Evolutionary conservation across 2,888 invertebrate species (phyloP).

Genomic region (Tetrapedia diversipes): DNA sequence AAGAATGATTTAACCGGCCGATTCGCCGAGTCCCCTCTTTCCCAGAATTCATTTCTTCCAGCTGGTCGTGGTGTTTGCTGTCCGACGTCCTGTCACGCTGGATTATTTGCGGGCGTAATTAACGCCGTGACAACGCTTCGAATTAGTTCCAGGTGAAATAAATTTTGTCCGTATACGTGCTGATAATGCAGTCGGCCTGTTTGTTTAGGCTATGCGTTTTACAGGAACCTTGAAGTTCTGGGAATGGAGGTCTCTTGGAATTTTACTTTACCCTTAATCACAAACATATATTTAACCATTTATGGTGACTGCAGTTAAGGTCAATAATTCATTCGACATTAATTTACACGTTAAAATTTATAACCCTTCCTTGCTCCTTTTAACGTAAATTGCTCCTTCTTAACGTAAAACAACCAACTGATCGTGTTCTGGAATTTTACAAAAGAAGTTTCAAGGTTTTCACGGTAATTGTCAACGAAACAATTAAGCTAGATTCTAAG

Average conservation of each 20-base stretch:
- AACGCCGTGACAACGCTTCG: slow-evolving; percentile 29
- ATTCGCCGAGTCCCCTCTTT: slow-evolving; percentile 13
- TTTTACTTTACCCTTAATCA: too few relatives aligned
- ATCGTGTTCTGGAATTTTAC: too few relatives aligned
- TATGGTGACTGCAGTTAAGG: too few relatives aligned
- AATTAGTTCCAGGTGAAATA: slow-evolving; percentile 38
- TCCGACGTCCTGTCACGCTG: slow-evolving; percentile 15
- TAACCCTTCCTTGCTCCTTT: too few relatives aligned
- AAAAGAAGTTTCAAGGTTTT: too few relatives aligned
- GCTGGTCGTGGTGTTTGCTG: slow-evolving; percentile 23
- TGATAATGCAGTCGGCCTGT: slow-evolving; percentile 28
- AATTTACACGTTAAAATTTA: too few relatives aligned
- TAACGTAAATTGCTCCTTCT: too few relatives aligned
- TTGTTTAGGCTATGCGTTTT: slow-evolving; percentile 28
- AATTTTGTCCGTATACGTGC: slow-evolving; percentile 23
- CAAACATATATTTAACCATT: too few relatives aligned
- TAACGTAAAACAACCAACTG: too few relatives aligned
- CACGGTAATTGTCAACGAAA: too few relatives aligned
- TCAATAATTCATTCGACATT: too few relatives aligned
- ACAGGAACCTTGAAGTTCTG: background rate
- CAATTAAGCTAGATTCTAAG: too few relatives aligned
- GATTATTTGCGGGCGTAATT: slow-evolving; percentile 39
- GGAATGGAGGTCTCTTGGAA: background rate
- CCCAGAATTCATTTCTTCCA: slow-evolving; percentile 32
- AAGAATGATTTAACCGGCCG: slow-evolving; percentile 43